Percentiles rank a stretch among this genome's conserved stretches.
Conservation (phyloP, 2,888 invertebrate species). For the Chloromyia formosa region DNA sequence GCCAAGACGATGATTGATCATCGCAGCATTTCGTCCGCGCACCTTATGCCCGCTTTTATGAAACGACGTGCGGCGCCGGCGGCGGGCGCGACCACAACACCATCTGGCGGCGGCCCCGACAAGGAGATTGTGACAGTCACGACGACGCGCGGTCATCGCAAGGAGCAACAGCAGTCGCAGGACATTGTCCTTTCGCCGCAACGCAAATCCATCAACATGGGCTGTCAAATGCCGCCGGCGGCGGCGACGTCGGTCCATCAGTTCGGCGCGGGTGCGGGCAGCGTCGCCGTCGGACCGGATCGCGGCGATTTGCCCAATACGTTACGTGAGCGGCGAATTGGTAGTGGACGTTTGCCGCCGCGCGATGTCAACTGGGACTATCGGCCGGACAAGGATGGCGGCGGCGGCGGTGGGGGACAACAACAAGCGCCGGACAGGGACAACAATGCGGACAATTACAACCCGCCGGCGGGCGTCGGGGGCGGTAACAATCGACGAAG, state of each 20-base stretch:
- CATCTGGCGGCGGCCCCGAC: not conserved
- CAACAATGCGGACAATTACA: constrained; percentile 52
- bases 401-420: not conserved
- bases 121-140: not conserved
- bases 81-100: not conserved
- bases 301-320: constrained; percentile 29
- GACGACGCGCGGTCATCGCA: not conserved
- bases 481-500: not conserved
- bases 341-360: constrained; percentile 83
- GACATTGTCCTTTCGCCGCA: constrained; percentile 74
- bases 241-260: constrained; percentile 4
- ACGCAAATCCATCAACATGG: constrained; percentile 86
- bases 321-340: constrained; percentile 71
- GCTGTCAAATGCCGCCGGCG: constrained; percentile 75
- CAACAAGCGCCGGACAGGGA: not conserved
- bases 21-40: constrained; percentile 59
- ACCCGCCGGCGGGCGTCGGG: constrained; percentile 37
- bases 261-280: too few species aligned
- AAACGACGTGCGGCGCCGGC: constrained; percentile 57
- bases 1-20: constrained; percentile 58
- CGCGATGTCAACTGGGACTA: constrained; percentile 68
- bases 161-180: constrained; percentile 17
- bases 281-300: not conserved
- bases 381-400: constrained; percentile 50
- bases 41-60: constrained; percentile 63